Base-by-base conservation (phyloP, 2,113 vertebrate species). In the Plotosus lineatus region DNA sequence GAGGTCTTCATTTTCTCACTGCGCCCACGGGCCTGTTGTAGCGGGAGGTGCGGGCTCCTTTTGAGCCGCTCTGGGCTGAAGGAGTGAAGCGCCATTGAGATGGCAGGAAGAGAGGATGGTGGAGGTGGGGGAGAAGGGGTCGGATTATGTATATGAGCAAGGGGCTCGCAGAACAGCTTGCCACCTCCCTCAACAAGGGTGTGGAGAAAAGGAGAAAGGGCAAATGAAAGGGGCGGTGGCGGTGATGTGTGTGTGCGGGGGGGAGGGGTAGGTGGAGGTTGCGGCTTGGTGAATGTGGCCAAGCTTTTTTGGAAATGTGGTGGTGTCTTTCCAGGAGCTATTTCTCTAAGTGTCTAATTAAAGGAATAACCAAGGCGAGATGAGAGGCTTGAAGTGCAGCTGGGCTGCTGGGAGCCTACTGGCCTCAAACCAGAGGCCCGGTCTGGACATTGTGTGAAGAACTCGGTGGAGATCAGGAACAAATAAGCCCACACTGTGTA, bases 1-100 rank as follows among this genome's bases (percentile, higher is more conserved):
- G 92, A 93, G 92, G 93, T 93, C 93, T 94, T 93, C 92, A 93
- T 93, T 93, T 94, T 94, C 93, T 94, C 93, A 93, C 92, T 93
- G 92, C 81, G 88, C 90, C 90, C 90, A 90, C 85, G 78, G 91
- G 87, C 90, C 89, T 87, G 85, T 69, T 83, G 75, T 88, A 86
- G 82, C 80, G 83, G 87, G 88, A 89, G 88, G 78, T 71, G 86
- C 88, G 85, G 88, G 72, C 75, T 90, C 90, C 86, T 89, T 90
- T 91, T 89, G 89, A 90, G 87, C 26, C 77, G 82, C 88, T 77
- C 75, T n/a, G 89, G 89, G 88, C 89, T 85, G 83, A 87, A 89
- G 86, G 84, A 91, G 90, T 83, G 85, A 89, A 88, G 88, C 84
- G 80, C 87, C 86, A 89, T 93, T 92, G 89, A 92, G 73, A 82